A percentile compares a stretch with the other conserved stretches of the same genome.
Conservation (phyloP, 2,113 vertebrate genomes). For the Petromus typicus region DNA sequence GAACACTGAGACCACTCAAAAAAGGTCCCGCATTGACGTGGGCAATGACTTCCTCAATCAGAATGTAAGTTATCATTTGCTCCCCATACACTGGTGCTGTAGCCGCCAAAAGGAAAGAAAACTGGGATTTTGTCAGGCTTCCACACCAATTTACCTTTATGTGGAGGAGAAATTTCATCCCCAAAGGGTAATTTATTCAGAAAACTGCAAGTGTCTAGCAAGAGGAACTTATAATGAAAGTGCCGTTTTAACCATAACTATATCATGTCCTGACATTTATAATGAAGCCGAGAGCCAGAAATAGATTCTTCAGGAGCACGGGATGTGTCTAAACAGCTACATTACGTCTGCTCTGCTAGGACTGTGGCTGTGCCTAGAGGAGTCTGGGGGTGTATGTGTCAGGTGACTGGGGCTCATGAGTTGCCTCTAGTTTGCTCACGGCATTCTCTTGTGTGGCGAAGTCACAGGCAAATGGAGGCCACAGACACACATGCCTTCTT, state of each 20-base stretch:
- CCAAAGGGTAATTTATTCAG: constrained; percentile 77
- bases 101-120: background rate
- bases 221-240: constrained; percentile 58
- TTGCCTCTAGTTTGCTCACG: background rate
- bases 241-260: constrained; percentile 56
- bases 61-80: background rate
- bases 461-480: background rate
- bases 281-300: constrained; percentile 72
- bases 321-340: constrained; percentile 24
- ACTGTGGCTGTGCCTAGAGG: background rate
- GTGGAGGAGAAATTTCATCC: constrained; percentile 56
- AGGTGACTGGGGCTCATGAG: background rate
- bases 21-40: background rate
- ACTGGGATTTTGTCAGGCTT: constrained; percentile 10
- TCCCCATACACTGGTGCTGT: background rate
- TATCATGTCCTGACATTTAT: constrained; percentile 71
- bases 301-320: constrained; percentile 25
- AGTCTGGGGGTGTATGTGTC: background rate
- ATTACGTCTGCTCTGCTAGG: constrained; percentile 29
- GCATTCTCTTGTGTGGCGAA: background rate
- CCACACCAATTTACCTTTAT: constrained; percentile 52
- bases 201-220: constrained; percentile 62
- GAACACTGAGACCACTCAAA: background rate
- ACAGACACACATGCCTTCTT: fast-evolving
- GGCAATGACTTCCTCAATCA: background rate